A percentile compares a stretch with the other conserved stretches of the same genome.
Conservation (phyloP, 2,113 vertebrate genomes). For the Calidris pygmaea region DNA sequence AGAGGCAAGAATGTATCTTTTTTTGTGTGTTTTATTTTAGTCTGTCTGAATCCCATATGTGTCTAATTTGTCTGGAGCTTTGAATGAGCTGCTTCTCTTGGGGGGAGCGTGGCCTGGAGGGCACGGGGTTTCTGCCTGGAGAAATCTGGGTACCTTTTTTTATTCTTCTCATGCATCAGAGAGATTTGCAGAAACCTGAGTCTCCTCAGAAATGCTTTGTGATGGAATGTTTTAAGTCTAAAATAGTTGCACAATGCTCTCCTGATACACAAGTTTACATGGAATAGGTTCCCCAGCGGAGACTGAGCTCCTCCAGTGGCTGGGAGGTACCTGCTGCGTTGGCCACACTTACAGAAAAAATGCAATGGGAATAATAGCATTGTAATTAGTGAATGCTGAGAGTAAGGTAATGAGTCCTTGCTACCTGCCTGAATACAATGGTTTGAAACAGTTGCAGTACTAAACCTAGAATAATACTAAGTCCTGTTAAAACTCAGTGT, state of each 20-base stretch:
- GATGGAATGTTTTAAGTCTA: neutral
- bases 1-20: neutral
- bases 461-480: neutral
- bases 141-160: neutral
- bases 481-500: neutral
- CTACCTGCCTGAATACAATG: neutral
- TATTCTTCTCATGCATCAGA: neutral
- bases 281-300: neutral
- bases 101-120: neutral
- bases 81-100: neutral
- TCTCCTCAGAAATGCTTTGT: neutral
- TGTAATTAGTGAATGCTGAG: neutral
- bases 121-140: neutral
- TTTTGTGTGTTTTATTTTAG: neutral
- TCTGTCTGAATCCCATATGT: neutral
- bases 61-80: neutral
- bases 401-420: neutral
- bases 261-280: neutral
- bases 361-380: neutral
- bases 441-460: neutral
- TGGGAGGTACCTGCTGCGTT: neutral
- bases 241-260: neutral
- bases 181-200: neutral
- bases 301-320: neutral
- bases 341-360: neutral